phyloP scores from a whole-genome alignment of 2,797 vertebrate genomes.

The Dryobates pubescens region DNA sequence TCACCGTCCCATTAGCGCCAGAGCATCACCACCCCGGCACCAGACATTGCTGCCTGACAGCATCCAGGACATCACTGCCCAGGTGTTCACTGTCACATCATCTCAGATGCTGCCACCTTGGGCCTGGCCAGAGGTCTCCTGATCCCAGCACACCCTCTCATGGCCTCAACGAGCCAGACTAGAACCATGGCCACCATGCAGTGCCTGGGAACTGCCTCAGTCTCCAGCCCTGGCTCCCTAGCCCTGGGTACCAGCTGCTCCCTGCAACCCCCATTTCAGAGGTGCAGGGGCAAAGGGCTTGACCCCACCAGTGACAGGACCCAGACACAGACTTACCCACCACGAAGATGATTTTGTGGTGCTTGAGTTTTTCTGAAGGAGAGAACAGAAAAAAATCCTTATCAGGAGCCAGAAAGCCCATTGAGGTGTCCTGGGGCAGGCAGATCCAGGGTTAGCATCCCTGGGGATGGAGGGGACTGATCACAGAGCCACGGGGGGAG shows the following conservation, averaged over 20 bases:
- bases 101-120: neutral
- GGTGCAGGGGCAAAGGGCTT: neutral
- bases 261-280: rapidly evolving
- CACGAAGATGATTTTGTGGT: slow-evolving; percentile 96
- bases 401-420: neutral
- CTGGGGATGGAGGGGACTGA: neutral
- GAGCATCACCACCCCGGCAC: neutral
- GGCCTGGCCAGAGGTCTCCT: neutral
- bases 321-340: slow-evolving; percentile 87
- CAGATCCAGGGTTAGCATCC: neutral
- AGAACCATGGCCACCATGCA: neutral
- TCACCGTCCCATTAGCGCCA: neutral
- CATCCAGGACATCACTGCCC: neutral
- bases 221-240: neutral
- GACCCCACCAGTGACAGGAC: neutral
- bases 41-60: neutral
- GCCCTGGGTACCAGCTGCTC: neutral
- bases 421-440: neutral
- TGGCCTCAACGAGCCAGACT: rapidly evolving
- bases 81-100: no score
- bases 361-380: slow-evolving; percentile 92
- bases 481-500: neutral
- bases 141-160: neutral
- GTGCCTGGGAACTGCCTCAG: neutral
- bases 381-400: neutral